These are phyloP conservation scores for Serripes groenlandicus DNA, from an alignment of 2,888 invertebrate species.

Conservation along the genomic window DNA sequence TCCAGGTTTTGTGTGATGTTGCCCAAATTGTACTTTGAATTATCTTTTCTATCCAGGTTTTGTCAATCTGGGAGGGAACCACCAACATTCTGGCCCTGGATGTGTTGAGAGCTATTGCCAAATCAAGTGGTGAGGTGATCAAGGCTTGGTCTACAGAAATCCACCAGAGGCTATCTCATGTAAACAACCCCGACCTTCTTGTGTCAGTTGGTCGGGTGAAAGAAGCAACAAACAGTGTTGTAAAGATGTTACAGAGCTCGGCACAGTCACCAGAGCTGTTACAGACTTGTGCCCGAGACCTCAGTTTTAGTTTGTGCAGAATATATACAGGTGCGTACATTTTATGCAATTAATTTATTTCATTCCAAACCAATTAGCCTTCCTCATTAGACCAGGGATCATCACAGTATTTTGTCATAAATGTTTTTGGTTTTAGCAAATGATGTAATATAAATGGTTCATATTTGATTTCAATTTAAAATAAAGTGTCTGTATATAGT, in stretches of 20 bases:
- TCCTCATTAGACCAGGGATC: too few species aligned
- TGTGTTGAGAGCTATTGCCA: constrained; percentile 87
- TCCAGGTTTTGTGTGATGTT: too few species aligned
- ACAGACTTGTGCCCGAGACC: constrained; percentile 87
- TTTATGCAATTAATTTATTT: neutral
- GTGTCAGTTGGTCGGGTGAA: constrained; percentile 69
- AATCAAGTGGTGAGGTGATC: constrained; percentile 86
- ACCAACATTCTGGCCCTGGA: constrained; percentile 88
- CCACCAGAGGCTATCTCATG: constrained; percentile 69
- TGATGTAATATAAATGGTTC: too few species aligned
- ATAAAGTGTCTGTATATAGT: too few species aligned
- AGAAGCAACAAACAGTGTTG: constrained; percentile 62
- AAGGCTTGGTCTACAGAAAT: constrained; percentile 83
- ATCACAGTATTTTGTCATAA: too few species aligned
- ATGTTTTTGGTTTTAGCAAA: too few species aligned
- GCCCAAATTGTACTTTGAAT: too few species aligned
- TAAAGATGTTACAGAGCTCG: constrained; percentile 52
- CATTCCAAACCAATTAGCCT: neutral
- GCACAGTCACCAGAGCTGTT: constrained; percentile 65
- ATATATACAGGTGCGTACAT: constrained; percentile 85
- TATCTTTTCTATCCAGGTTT: constrained; percentile 84
- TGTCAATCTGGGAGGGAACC: constrained; percentile 89
- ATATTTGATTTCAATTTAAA: too few species aligned
- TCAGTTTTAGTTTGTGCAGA: constrained; percentile 87
- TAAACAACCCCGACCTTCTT: constrained; percentile 52